Evolutionary conservation across 1,140 invertebrate species (phyloP), one percentile per base, ranked within the genome.

Genomic region (Drosophila tani): DNA sequence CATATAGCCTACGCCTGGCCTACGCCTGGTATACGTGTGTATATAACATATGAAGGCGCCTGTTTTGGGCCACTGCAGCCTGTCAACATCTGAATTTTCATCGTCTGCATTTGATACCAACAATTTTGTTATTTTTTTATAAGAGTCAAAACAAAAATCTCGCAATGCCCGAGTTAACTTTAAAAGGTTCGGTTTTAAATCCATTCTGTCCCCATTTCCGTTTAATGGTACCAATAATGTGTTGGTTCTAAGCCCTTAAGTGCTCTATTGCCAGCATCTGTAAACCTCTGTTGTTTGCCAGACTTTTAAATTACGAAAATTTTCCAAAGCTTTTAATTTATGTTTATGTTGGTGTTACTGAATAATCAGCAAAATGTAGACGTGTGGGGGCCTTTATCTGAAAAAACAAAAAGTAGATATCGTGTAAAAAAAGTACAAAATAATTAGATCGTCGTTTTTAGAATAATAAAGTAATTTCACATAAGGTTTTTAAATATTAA

Each of bases 171-270:
- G 50, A 21, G 40, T 8, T 38, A 60, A 78, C 51, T 40, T 76
- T 55, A 46, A 62, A 79, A 55, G 40, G 63, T 50, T 27, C 29
- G 11, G 35, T 24, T 66, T 76, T 53, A 74, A 80, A 66, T 53
- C 57, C 64, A 40, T 66, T 47, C 9, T 17, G 29, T 49, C 38
- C 21, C 29, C n/a, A 41, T n/a, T 43, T 19, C 58, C 49, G 49
- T 14, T 66, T 79, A 77, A 88, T 80, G 80, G 65, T 68, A 62
- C 49, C 84, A 88, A 84, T 84, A 84, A 84, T 83, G 65, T 69
- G 73, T 56, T 55, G 57, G 19, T 43, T 60, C 62, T 88, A 86
- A 87, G 68, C 83, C 68, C 68, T 83, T 87, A 78, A 87, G 81
- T 88, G 84, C 76, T 77, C 75, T 77, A 76, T 45, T 9, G 29